Conservation (phyloP, 2,888 invertebrate genomes). For the Apamea anceps region DNA sequence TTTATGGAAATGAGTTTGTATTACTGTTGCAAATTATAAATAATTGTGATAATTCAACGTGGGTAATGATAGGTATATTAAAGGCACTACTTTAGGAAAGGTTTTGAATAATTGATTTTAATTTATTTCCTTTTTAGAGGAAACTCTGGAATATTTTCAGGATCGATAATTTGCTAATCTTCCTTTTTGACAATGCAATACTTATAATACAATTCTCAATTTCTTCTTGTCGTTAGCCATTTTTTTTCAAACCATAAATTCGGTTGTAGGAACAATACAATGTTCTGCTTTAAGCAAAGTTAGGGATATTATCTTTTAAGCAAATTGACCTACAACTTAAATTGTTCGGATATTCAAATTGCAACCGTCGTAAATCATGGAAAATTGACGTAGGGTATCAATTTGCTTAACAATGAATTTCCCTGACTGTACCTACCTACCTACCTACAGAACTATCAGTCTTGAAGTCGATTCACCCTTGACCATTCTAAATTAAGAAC, state of each 20-base stretch:
- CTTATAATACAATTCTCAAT: neutral
- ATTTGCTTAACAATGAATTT: neutral
- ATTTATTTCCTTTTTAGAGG: neutral
- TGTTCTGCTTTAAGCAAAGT: too few relatives aligned
- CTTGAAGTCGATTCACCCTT: conserved; percentile 28
- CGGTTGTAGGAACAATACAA: neutral
- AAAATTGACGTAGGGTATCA: neutral
- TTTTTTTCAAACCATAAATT: neutral
- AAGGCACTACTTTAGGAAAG: too few relatives aligned
- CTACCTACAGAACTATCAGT: conserved; percentile 32
- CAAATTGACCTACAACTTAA: neutral
- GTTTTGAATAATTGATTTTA: neutral
- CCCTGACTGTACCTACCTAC: neutral
- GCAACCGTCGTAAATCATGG: neutral
- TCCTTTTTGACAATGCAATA: too few relatives aligned
- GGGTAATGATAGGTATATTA: too few relatives aligned
- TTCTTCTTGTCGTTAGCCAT: neutral
- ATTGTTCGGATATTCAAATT: neutral
- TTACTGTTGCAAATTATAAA: conserved; percentile 10
- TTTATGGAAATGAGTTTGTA: conserved; percentile 26
- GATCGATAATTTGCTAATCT: neutral
- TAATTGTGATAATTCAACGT: neutral
- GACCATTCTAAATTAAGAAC: conserved; percentile 58
- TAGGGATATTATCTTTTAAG: neutral
- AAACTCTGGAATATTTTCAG: neutral